Evolutionary conservation across 2,797 vertebrate species (phyloP).

Genomic region (Coilia nasus): DNA sequence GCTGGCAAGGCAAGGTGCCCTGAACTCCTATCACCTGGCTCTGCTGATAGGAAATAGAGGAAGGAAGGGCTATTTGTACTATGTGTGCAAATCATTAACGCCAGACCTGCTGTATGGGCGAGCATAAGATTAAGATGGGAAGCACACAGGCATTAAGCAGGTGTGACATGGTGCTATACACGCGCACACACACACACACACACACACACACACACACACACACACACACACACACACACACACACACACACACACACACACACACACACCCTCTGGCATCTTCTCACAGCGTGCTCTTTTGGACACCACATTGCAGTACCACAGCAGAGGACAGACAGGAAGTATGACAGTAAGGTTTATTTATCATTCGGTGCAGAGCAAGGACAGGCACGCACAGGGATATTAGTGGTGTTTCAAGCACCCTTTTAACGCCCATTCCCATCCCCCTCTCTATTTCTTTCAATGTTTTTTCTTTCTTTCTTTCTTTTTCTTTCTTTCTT

Average conservation of each 20-base stretch:
- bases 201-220: too few relatives aligned
- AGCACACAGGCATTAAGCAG: neutral
- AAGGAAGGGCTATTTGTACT: neutral
- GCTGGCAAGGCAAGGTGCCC: neutral
- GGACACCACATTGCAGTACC: neutral
- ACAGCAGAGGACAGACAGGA: neutral
- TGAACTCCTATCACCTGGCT: neutral
- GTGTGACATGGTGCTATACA: neutral
- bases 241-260: neutral
- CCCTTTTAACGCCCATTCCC: neutral
- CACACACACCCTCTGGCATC: neutral
- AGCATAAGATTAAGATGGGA: neutral
- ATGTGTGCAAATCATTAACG: constrained; percentile 7
- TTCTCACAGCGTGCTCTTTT: neutral
- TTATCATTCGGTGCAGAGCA: neutral
- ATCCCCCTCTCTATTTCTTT: constrained; percentile 21
- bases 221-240: neutral
- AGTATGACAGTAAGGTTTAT: neutral
- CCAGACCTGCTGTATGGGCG: neutral
- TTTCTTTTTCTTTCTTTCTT: neutral
- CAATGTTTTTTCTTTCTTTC: constrained; percentile 26
- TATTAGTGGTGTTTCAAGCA: neutral
- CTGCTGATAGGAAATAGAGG: neutral
- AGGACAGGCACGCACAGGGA: neutral
- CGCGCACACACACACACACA: too few relatives aligned